A percentile compares a stretch with the other conserved stretches of the same genome.
phyloP scores from a whole-genome alignment of 2,888 invertebrate species.

The Drosophila algonquin region DNA sequence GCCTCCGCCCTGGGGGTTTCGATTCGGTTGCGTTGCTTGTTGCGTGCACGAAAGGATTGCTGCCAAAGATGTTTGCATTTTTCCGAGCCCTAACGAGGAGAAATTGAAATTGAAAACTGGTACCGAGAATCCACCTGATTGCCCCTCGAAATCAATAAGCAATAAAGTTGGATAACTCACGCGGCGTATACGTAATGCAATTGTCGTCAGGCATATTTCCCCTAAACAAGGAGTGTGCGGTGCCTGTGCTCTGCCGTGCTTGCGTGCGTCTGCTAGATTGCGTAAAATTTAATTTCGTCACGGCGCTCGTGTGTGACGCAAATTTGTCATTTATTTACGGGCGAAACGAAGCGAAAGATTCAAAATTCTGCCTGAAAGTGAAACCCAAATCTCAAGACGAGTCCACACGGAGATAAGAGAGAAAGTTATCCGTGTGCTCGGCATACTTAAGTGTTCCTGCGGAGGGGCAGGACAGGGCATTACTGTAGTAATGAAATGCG shows the following conservation, averaged over 20 bases:
- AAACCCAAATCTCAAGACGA: constrained; percentile 11
- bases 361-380: constrained; percentile 33
- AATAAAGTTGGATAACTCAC: constrained; percentile 27
- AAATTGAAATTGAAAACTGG: constrained; percentile 36
- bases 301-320: constrained; percentile 38
- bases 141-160: constrained; percentile 53
- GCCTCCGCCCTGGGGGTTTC: neutral
- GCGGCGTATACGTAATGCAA: constrained; percentile 48
- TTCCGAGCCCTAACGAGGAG: constrained; percentile 10
- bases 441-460: constrained; percentile 57
- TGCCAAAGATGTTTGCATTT: neutral
- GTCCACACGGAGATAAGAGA: constrained; percentile 10
- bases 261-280: neutral
- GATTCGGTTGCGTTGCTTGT: neutral
- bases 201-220: constrained; percentile 42
- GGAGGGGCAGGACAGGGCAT: constrained; percentile 1
- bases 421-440: constrained; percentile 47
- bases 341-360: constrained; percentile 32
- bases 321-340: constrained; percentile 39
- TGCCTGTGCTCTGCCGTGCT: neutral
- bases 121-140: neutral
- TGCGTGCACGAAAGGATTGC: constrained; percentile 61
- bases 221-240: neutral
- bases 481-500: constrained; percentile 22
- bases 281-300: constrained; percentile 44